A percentile compares a stretch with the other conserved stretches of the same genome.
Evolutionary conservation across 2,113 vertebrate genomes (phyloP).

Genomic region (Hirundichthys speculiger): DNA sequence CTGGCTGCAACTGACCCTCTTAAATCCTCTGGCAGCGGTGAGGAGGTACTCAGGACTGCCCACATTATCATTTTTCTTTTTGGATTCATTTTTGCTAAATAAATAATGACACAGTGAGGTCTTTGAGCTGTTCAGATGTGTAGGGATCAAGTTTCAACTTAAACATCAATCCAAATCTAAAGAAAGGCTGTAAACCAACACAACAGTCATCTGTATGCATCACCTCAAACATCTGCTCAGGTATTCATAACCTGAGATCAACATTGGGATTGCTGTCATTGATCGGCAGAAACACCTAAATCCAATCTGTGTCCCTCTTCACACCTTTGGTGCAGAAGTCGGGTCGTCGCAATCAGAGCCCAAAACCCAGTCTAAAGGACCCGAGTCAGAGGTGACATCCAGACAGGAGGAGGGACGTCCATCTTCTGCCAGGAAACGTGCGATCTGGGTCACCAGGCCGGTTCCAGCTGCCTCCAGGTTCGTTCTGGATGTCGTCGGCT

Average conservation of each 20-base stretch:
- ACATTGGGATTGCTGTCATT: constrained; percentile 77
- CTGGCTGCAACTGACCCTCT: too few species aligned
- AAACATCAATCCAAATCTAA: too few species aligned
- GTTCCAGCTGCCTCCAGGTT: too few species aligned
- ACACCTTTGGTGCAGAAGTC: constrained; percentile 49
- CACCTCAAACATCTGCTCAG: constrained; percentile 61
- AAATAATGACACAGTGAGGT: too few species aligned
- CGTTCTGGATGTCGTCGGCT: too few species aligned
- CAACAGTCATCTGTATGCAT: constrained; percentile 54
- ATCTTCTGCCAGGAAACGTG: neutral
- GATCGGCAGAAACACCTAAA: constrained; percentile 73
- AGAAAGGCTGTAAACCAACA: too few species aligned
- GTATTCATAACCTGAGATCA: constrained; percentile 80
- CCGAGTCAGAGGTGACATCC: constrained; percentile 1
- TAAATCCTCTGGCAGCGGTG: too few species aligned
- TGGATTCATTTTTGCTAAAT: too few species aligned
- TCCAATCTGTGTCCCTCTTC: constrained; percentile 79
- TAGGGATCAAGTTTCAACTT: neutral
- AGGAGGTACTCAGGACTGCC: too few species aligned
- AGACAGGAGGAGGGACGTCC: neutral
- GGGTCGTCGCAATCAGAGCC: constrained; percentile 28
- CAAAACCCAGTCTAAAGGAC: constrained; percentile 49
- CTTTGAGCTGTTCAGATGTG: neutral
- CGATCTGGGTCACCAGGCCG: too few species aligned
- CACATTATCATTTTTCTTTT: too few species aligned